Evolutionary conservation across 92 coral and sea anemone genomes (phyloP).

Genomic region (Umimayanthus kanabou): DNA sequence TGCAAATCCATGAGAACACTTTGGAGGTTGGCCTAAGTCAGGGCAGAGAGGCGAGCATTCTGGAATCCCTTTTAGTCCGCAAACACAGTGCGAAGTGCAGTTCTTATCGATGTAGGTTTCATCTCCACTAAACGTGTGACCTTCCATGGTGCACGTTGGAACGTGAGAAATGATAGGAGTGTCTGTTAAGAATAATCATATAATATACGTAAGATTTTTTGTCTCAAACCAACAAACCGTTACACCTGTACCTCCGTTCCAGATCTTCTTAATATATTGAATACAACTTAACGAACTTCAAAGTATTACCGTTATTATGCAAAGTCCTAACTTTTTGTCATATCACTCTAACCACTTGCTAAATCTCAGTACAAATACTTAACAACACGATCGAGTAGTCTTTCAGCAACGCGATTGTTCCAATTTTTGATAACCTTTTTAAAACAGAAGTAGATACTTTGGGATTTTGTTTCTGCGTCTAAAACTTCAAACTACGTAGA

Average conservation of each 20-base stretch:
- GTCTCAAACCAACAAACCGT: background rate
- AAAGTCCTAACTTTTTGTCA: no score
- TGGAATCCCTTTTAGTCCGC: slow-evolving; percentile 42
- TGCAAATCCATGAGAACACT: slow-evolving; percentile 35
- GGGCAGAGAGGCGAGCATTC: slow-evolving; percentile 56
- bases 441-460: no score
- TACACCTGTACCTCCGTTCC: background rate
- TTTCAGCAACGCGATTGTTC: no score
- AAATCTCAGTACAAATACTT: no score
- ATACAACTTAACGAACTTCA: no score
- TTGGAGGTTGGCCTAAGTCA: background rate
- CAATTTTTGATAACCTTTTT: no score
- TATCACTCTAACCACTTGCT: background rate
- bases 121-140: slow-evolving; percentile 44
- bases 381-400: no score
- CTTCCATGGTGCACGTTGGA: slow-evolving; percentile 40
- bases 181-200: background rate
- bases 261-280: no score
- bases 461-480: no score
- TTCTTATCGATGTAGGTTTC: slow-evolving; percentile 46
- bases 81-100: slow-evolving; percentile 54
- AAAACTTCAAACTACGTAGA: no score
- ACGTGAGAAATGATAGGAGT: background rate
- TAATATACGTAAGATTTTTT: slow-evolving; percentile 9
- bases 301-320: no score